These are phyloP conservation scores for Plutella xylostella DNA, from an alignment of 2,888 invertebrate genomes.

Conservation along the genomic window DNA sequence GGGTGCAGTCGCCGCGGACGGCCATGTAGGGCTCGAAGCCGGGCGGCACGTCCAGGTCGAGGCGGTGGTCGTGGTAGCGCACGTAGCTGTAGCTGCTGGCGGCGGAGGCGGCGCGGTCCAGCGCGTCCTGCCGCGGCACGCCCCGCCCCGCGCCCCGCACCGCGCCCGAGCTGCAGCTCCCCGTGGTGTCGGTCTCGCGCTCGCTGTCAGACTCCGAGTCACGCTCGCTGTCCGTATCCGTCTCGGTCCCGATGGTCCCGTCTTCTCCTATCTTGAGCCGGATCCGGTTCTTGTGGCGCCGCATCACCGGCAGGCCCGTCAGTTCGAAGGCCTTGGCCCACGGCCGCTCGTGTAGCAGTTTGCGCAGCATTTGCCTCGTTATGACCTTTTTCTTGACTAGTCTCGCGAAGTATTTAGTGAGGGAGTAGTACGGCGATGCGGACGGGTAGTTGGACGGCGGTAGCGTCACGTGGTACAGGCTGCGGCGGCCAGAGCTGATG, in stretches of 20 bases:
- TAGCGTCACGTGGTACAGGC: constrained; percentile 71
- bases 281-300: constrained; percentile 57
- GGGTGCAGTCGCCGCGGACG: constrained; percentile 49
- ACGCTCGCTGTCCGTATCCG: constrained; percentile 51
- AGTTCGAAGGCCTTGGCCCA: constrained; percentile 62
- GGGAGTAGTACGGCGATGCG: constrained; percentile 81
- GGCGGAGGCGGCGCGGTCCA: constrained; percentile 69
- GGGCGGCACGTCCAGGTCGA: constrained; percentile 38
- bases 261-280: constrained; percentile 51
- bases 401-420: constrained; percentile 81
- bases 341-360: constrained; percentile 75
- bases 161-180: constrained; percentile 49
- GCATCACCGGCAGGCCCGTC: constrained; percentile 51
- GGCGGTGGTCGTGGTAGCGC: constrained; percentile 71
- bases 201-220: constrained; percentile 35
- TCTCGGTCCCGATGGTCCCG: constrained; percentile 52
- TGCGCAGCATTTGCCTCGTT: constrained; percentile 77
- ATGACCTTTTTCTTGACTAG: constrained; percentile 80
- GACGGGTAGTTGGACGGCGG: constrained; percentile 82
- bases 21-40: too few relatives aligned
- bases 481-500: constrained; percentile 63
- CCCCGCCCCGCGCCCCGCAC: constrained; percentile 49
- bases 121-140: constrained; percentile 71
- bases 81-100: constrained; percentile 76
- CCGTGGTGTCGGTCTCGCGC: constrained; percentile 48